Evolutionary conservation across 1,140 invertebrate genomes (phyloP).

Genomic region (Lasioglossum baleicum): DNA sequence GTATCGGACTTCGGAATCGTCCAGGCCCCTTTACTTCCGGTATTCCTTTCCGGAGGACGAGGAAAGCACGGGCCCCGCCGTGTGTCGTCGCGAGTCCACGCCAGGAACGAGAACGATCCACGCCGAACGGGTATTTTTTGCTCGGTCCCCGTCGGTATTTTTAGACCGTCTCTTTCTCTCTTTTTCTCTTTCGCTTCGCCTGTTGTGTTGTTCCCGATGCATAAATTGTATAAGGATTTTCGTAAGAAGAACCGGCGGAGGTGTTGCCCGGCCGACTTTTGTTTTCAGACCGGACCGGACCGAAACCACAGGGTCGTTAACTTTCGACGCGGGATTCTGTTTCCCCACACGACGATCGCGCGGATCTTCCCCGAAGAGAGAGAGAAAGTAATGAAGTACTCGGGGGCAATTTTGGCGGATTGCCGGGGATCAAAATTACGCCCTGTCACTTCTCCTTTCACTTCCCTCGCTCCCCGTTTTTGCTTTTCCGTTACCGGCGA

Average conservation of each 20-base stretch:
- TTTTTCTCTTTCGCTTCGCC: not conserved
- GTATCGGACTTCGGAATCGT: not conserved
- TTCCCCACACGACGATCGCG: not conserved
- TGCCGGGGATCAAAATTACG: conserved; percentile 1
- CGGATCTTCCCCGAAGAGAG: not conserved
- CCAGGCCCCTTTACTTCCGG: conserved; percentile 25
- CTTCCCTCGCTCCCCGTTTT: not conserved
- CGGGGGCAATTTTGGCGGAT: not conserved
- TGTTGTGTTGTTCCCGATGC: conserved; percentile 26
- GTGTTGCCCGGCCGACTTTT: not conserved
- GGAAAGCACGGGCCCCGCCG: not conserved
- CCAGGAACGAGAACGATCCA: not conserved
- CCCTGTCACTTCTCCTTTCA: conserved; percentile 23
- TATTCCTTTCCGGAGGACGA: conserved; percentile 14
- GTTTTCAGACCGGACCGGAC: not conserved
- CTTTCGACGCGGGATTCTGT: not conserved
- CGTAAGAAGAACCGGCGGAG: not conserved
- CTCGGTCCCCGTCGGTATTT: conserved; percentile 23
- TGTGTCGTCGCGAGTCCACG: conserved; percentile 5
- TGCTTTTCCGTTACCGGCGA: too few relatives aligned
- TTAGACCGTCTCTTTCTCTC: not conserved
- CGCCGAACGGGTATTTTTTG: conserved; percentile 18
- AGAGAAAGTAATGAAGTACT: not conserved
- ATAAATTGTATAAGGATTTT: conserved; percentile 32
- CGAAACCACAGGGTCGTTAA: not conserved